A percentile compares a stretch with the other conserved stretches of the same genome.
Conservation (phyloP, 2,797 vertebrate genomes). For the Melanitta fusca region DNA sequence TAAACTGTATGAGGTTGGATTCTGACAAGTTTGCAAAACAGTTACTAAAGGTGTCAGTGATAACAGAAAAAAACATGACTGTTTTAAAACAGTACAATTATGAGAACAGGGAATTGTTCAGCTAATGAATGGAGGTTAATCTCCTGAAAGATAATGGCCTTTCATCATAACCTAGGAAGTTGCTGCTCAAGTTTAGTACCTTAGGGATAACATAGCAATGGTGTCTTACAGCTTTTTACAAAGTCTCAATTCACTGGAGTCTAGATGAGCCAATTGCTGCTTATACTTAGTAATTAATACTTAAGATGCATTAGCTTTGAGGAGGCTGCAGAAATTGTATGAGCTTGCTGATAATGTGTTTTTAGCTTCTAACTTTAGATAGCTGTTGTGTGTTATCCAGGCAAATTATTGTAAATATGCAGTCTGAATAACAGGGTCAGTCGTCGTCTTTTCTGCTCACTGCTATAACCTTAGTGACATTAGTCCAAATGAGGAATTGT, state of each 20-base stretch:
- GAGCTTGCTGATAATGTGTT: not conserved
- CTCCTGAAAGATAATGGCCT: slow-evolving; percentile 17
- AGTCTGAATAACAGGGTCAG: not conserved
- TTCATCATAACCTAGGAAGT: not conserved
- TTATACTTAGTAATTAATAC: slow-evolving; percentile 48
- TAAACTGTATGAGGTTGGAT: not conserved
- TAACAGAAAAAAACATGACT: not conserved
- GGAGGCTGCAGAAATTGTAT: not conserved
- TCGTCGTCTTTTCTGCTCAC: not conserved
- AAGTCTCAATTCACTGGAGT: slow-evolving; percentile 14
- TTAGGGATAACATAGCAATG: not conserved
- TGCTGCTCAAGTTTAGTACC: not conserved
- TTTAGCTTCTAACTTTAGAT: not conserved
- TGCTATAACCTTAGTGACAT: not conserved
- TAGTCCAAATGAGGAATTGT: not conserved
- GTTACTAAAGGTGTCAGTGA: not conserved
- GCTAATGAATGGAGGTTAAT: slow-evolving; percentile 39
- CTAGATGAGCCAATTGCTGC: slow-evolving; percentile 18
- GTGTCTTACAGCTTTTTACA: not conserved
- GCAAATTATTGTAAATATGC: not conserved
- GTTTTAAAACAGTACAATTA: not conserved
- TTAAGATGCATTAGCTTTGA: slow-evolving; percentile 24
- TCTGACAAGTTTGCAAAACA: not conserved
- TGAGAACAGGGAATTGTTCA: not conserved
- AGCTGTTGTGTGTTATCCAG: not conserved